Evolutionary conservation across 2,888 invertebrate species (phyloP), one percentile per base, ranked within the genome.

Genomic region (Meteorus colon): DNA sequence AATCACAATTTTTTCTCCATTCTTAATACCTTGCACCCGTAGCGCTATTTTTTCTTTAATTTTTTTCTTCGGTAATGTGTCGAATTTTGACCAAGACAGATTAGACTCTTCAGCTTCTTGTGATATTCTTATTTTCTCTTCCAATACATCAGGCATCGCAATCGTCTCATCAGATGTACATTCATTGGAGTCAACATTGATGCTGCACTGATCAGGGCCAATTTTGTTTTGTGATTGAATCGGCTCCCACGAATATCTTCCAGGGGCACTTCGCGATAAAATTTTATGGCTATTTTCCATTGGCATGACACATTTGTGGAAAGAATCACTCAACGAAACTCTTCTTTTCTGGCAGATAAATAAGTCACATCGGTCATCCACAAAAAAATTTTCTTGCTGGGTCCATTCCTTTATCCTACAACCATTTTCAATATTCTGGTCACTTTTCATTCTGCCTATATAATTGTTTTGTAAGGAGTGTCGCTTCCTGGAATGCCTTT

Each of bases 201-300:
- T 67, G 69, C 74, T 75, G 62, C 73, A 63, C 4, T 71, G 27
- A 1, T 59, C 6, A 73, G 34, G 27, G 55, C 73, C 14, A 63
- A 4, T 70, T 82, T 16, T 78, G 70, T 78, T 41, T 71, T 65
- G 45, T 51, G 55, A 74, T 62, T 16, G 77, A 69, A 59, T 76
- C 0, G 31, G 73, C 10, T 62, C 76, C 41, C 60, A 76, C 55
- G 75, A 75, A 37, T 76, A 76, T 70, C 77, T 75, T 24, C 81
- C 83, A 12, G 86, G 41, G 16, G 84, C 81, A 48, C 83, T 81
- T 41, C 86, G 84, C 0, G 88, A 86, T 12, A 80, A 81, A 0
- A 84, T 84, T 71, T 85, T 86, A 1, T 60, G 65, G 1, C 82
- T 80, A 16, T 81, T 60, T 1, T 70, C 77, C 34, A 45, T 37